These are phyloP conservation scores for Callospermophilus lateralis DNA, from an alignment of 2,113 vertebrate species.

Conservation along the genomic window DNA sequence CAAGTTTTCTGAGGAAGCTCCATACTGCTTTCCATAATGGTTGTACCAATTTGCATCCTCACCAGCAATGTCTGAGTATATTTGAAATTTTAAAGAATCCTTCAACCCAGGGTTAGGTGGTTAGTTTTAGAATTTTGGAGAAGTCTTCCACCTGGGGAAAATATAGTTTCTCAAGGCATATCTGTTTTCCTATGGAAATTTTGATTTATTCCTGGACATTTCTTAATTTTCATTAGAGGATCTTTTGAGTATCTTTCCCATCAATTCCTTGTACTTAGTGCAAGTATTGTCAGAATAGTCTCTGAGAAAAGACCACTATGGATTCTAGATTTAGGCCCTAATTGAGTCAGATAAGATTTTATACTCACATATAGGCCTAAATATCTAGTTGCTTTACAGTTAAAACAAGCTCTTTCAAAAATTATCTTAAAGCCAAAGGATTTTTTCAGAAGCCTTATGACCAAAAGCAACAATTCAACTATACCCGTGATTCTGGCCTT, in stretches of 20 bases:
- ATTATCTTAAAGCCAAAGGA: slow-evolving; percentile 58
- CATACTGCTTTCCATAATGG: too few species aligned
- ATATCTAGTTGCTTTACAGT: slow-evolving; percentile 36
- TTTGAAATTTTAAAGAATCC: slow-evolving; percentile 50
- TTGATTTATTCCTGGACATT: slow-evolving; percentile 54
- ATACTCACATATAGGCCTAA: slow-evolving; percentile 30
- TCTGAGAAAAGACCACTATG: slow-evolving; percentile 39
- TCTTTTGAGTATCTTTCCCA: slow-evolving; percentile 56
- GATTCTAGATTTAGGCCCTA: background rate
- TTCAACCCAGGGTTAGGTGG: background rate
- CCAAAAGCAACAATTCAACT: slow-evolving; percentile 46
- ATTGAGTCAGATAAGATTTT: slow-evolving; percentile 47
- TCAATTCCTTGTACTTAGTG: slow-evolving; percentile 16
- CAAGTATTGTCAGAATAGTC: slow-evolving; percentile 48
- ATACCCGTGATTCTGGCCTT: slow-evolving; percentile 42
- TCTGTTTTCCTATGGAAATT: slow-evolving; percentile 22
- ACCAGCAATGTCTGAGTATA: background rate
- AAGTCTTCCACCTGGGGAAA: background rate
- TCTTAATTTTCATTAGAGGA: slow-evolving; percentile 40
- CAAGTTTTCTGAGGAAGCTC: too few species aligned
- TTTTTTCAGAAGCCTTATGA: background rate
- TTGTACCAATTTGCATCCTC: too few species aligned
- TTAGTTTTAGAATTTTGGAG: slow-evolving; percentile 39
- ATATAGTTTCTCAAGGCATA: slow-evolving; percentile 18
- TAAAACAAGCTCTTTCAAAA: slow-evolving; percentile 52